Base-by-base conservation (phyloP, 2,113 vertebrate species). In the Cinclus cinclus region DNA sequence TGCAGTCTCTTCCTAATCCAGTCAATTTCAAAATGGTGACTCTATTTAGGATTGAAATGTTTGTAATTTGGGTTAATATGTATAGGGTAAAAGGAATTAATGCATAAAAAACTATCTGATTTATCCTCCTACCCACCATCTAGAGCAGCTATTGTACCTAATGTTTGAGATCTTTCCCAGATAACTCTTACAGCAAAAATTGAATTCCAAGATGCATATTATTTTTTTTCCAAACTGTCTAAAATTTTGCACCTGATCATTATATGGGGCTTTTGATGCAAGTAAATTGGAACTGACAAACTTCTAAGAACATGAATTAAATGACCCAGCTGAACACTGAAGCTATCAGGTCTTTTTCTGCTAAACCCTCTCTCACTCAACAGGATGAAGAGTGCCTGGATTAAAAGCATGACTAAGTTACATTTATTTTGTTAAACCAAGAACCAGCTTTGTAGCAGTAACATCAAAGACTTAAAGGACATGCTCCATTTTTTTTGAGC, bases 401-500 rank as follows among this genome's bases (percentile, higher is more conserved):
- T 77, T 93, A 88, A 95, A 96, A 90, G 73, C 87, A 92, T 87
- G 68, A 73, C 75, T 83, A 94, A 91, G 62, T 83, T 89, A 92
- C 55, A 90, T 65, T 84, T 83, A 82, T 75, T 94, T 85, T 89
- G 31, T 68, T 88, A 46, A n/a, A 79, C 13, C 63, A 79, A 46
- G 30, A 91, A 53, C 55, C 58, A 62, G 8, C 84, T 94, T 83
- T 93, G 74, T 52, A 87, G 83, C 25, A 74, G 35, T 82, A 73
- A 90, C 76, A 92, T 96, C 92, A 96, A 95, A 96, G 93, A n/a
- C 67, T 82, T 91, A 85, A 90, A 73, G 60, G 84, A 94, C 50
- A 92, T 67, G 71, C 50, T 94, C 41, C 7, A 33, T 63, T 93
- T 91, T 56, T 83, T 56, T 59, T 5, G 24, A 71, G 30, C 23